Base-by-base conservation (phyloP, 2,888 invertebrate genomes). In the Drosophila seclusa region DNA sequence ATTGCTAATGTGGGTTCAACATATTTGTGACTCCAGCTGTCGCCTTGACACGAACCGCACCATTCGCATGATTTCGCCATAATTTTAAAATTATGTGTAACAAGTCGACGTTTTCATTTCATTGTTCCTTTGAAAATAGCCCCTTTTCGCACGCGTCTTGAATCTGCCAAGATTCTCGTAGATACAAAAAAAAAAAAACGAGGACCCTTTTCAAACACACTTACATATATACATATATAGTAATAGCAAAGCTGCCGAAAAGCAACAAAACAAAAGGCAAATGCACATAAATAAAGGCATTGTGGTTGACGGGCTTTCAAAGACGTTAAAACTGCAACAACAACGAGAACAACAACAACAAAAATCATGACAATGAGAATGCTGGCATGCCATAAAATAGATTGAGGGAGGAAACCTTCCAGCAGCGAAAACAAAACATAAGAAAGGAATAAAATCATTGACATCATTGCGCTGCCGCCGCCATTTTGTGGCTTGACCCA, bases 401-500 rank as follows among this genome's bases (percentile, higher is more conserved):
- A 88, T 87, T 86, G 79, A 42, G 68, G 66, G 79, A 48, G 70
- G 63, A 57, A 72, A 71, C 76, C 69, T 64, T 32, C 57, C 27
- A 50, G 18, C 27, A 7, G 36, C 40, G 36, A 69, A 52, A 58
- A 73, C 78, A 74, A 63, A 72, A 36, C 59, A 70, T 42, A 67
- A 53, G 60, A 68, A 64, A 36, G 55, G 54, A 64, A 77, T 70
- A 78, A 74, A 80, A 81, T 68, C 60, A 71, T 62, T 68, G 68
- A 70, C 57, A 54, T 61, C 79, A 68, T 66, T 21, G n/a, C 38
- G 62, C 60, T 48, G 54, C 55, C 62, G 65, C 36, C 69, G 83
- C 61, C 75, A 76, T 84, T 87, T 80, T 76, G 87, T 82, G 87
- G 80, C 74, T 84, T 85, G 87, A 84, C 89, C 89, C 87, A 77